Base-by-base conservation (phyloP, 2,113 vertebrate species). In the Poeciliopsis prolifica region DNA sequence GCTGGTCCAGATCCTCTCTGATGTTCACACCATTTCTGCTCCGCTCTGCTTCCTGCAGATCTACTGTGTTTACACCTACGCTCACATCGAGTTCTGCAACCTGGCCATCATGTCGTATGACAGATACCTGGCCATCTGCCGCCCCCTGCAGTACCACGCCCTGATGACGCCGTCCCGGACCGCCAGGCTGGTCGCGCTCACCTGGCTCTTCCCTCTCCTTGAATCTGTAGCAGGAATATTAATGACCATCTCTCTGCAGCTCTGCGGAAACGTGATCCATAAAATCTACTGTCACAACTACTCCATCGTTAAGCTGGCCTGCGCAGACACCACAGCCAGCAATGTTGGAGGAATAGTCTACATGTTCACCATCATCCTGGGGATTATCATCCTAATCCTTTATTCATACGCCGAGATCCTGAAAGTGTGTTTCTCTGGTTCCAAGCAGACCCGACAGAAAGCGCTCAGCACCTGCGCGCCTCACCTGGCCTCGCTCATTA, bases 21-120 rank as follows among this genome's bases (percentile, higher is more conserved):
- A 76, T 3, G 22, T 40, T 30, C 70, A 73, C 61, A 29, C 3
- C 0, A 14, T 79, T 29, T 51, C 70, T 54, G 64, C 40, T 26
- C 60, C 65, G 1, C 26, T 67, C 42, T 79, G 77, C 5, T 79
- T 73, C 70, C 71, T 79, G 40, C 77, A 79, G 64, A 28, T 72
- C 26, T 79, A 62, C 17, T 29, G 13, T 9, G 0, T 83, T 3
- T 68, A 78, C 1, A 15, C 65, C 0, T 86, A 86, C 10, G 65
- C 1, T 1, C 9, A 2, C 5, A 29, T 54, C 0, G 81, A 86
- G 24, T 75, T 75, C 63, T 28, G 35, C 0, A 83, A 7, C 64
- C 72, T 93, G 60, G 80, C 87, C 19, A 54, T 87, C 5, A 92
- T 94, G 90, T 91, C 92, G 0, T 94, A 93, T 29, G 93, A 94